Percentiles rank a stretch among this genome's conserved stretches.
phyloP scores from a whole-genome alignment of 2,888 invertebrate species.

The Cybosia mesomella region DNA sequence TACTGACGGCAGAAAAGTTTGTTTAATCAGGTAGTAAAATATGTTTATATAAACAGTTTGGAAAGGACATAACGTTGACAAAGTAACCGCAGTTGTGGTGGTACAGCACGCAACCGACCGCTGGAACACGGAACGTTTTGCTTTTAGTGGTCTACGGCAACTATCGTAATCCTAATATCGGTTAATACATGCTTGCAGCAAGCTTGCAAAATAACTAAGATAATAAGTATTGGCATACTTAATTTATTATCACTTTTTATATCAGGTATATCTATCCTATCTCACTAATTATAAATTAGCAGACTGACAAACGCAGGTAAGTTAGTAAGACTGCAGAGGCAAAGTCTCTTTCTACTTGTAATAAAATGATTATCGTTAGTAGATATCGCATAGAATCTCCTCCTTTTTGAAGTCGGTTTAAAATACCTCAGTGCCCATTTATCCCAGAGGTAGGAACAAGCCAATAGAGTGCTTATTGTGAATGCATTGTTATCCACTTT shows the following conservation, averaged over 20 bases:
- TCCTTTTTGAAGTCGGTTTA: neutral
- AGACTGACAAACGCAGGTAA: neutral
- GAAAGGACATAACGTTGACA: constrained; percentile 58
- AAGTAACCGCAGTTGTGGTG: constrained; percentile 49
- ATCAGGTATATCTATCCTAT: neutral
- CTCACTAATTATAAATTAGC: neutral
- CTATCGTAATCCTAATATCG: constrained; percentile 43
- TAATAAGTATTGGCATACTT: neutral
- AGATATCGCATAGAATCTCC: neutral
- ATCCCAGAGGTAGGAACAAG: neutral
- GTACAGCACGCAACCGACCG: constrained; percentile 49
- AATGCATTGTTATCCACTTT: neutral
- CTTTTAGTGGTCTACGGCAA: constrained; percentile 50
- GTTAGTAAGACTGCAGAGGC: neutral
- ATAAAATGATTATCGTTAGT: neutral
- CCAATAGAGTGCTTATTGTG: neutral
- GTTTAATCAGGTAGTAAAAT: constrained; percentile 53
- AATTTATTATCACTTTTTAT: neutral
- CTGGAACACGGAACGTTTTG: constrained; percentile 50
- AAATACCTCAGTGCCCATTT: neutral
- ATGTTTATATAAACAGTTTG: constrained; percentile 57
- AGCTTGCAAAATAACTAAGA: constrained; percentile 35
- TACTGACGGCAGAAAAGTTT: constrained; percentile 48
- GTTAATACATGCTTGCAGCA: constrained; percentile 38
- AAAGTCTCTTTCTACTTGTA: neutral